A percentile compares a stretch with the other conserved stretches of the same genome.
phyloP scores from a whole-genome alignment of 1,140 invertebrate genomes.

The Papilio xuthus region DNA sequence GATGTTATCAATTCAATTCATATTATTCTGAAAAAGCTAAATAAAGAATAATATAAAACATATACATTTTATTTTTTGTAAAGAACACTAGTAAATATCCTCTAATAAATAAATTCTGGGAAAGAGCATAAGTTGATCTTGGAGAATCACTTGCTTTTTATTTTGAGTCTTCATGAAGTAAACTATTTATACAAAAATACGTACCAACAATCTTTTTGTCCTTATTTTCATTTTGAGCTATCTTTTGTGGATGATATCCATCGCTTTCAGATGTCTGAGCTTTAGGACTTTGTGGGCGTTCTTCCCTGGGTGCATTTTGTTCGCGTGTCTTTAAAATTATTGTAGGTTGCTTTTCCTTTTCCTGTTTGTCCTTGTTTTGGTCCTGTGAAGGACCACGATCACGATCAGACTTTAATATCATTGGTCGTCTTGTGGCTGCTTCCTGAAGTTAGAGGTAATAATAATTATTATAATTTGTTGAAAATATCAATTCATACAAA shows the following conservation, averaged over 20 bases:
- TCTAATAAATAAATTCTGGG: too few relatives aligned
- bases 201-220: conserved; percentile 62
- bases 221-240: conserved; percentile 79
- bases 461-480: conserved; percentile 30
- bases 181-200: background rate
- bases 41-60: too few relatives aligned
- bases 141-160: background rate
- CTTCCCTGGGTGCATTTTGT: conserved; percentile 75
- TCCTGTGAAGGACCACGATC: conserved; percentile 71
- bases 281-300: conserved; percentile 74
- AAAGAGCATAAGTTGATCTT: background rate
- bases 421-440: conserved; percentile 60
- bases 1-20: too few relatives aligned
- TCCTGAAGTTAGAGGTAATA: conserved; percentile 59
- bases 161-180: background rate
- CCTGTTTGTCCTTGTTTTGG: conserved; percentile 61
- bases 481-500: conserved; percentile 26
- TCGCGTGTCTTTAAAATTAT: conserved; percentile 79
- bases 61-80: too few relatives aligned
- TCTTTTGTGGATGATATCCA: conserved; percentile 68
- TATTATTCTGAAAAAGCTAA: too few relatives aligned
- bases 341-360: conserved; percentile 78
- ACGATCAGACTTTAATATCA: conserved; percentile 78
- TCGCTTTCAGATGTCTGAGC: conserved; percentile 61
- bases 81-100: too few relatives aligned